Evolutionary conservation across 2,113 vertebrate genomes (phyloP).

Genomic region (Aythya baeri): DNA sequence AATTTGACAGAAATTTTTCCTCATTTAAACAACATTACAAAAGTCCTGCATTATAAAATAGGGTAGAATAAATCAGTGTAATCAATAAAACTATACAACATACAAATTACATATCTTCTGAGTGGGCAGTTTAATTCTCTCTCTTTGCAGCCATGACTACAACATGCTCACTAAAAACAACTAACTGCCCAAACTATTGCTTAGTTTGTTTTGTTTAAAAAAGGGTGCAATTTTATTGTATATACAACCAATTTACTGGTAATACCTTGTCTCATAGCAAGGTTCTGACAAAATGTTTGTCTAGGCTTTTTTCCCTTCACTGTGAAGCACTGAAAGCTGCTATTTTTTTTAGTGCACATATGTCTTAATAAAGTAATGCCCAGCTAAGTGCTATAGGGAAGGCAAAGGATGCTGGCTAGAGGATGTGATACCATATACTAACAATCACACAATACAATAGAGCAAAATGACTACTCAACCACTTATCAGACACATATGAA

Average conservation of each 20-base stretch:
- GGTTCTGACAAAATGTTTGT: conserved; percentile 94
- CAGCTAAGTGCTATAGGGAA: conserved; percentile 93
- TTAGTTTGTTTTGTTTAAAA: conserved; percentile 92
- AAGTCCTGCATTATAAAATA: conserved; percentile 99
- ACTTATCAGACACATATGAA: conserved; percentile 88
- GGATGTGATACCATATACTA: conserved; percentile 85
- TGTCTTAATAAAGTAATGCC: conserved; percentile 97
- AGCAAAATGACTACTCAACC: conserved; percentile 88
- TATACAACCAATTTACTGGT: conserved; percentile 95
- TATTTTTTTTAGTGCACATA: conserved; percentile 97
- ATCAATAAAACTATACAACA: conserved; percentile 99
- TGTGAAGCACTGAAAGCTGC: conserved; percentile 94
- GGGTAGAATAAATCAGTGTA: conserved; percentile 99
- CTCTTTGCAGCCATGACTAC: conserved; percentile 88
- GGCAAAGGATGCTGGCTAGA: conserved; percentile 86
- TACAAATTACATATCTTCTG: conserved; percentile 94
- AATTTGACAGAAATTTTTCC: conserved; percentile 93
- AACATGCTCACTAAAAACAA: conserved; percentile 89
- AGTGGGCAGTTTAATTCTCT: conserved; percentile 83
- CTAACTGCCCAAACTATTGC: conserved; percentile 98
- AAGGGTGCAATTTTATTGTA: conserved; percentile 96
- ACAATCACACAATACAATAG: conserved; percentile 87
- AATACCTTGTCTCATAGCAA: conserved; percentile 90
- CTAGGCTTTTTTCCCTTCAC: conserved; percentile 95
- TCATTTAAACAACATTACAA: conserved; percentile 99